phyloP scores from a whole-genome alignment of 2,888 invertebrate species.

The Lithosia quadra region DNA sequence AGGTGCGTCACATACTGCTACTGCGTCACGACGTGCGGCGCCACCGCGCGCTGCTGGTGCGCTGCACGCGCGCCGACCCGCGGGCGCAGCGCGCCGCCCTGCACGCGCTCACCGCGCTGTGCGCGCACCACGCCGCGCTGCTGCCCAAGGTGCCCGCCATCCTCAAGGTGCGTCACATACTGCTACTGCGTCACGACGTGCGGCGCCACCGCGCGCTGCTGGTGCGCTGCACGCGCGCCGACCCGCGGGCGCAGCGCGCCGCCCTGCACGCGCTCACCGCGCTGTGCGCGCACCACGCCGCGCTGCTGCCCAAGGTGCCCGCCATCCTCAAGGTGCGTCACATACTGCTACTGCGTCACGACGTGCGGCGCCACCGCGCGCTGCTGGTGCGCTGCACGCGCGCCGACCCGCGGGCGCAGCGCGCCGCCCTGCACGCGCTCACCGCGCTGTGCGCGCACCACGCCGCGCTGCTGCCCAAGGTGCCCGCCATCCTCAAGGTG shows the following conservation, averaged over 20 bases:
- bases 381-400: no score
- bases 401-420: background rate
- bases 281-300: constrained; percentile 9
- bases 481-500: constrained; percentile 6
- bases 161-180: constrained; percentile 1
- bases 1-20: no score
- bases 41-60: no score
- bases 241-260: background rate
- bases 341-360: no score
- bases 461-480: constrained; percentile 14
- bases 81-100: no score
- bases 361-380: no score
- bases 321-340: constrained; percentile 8
- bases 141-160: constrained; percentile 13
- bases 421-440: background rate
- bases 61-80: background rate
- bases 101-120: background rate
- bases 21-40: no score
- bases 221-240: background rate
- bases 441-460: constrained; percentile 5
- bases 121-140: constrained; percentile 12
- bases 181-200: no score
- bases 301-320: constrained; percentile 12
- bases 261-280: background rate
- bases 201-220: no score